Evolutionary conservation across 2,888 invertebrate species (phyloP), one percentile per base, ranked within the genome.

Genomic region (Chymomyza caudatula): DNA sequence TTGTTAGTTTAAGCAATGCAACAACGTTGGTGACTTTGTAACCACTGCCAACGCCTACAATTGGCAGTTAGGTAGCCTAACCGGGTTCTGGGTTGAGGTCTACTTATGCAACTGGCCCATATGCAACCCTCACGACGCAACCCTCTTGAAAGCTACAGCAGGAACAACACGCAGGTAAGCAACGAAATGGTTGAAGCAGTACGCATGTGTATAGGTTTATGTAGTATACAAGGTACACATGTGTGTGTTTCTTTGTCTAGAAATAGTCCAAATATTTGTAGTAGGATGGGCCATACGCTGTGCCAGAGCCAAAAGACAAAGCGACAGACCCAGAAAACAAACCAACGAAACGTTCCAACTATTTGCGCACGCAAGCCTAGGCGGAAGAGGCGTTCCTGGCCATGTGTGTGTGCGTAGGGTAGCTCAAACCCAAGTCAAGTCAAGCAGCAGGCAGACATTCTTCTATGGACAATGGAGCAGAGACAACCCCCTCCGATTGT

Each of bases 381-480:
- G 63, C 47, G 60, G 67, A 73, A 73, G 70, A 78, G 78, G 74
- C 74, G 74, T 54, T 47, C 65, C 64, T 62, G 64, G 54, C 53
- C 60, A 44, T 49, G 55, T 63, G 60, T 60, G 65, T 65, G 62
- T 74, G 42, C 65, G 44, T 72, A 67, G 80, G 78, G 73, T 76
- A 76, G 80, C 78, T 80, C 76, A 71, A 69, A 79, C 70, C 72
- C 76, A 74, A 74, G 76, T 80, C 73, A 78, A 76, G 80, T 78
- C 72, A 37, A 37, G 29, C 29, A 37, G 29, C 29, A 37, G 29
- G 29, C 29, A 37, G 29, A 11, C 29, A 37, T 37, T 37, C 63
- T 29, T 49, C 15, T 22, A 58, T 25, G 11, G 58, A 20, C 53
- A 57, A 23, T 23, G 51, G 15, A 20, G 29, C 19, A 2, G 44